Percentiles rank a stretch among this genome's conserved stretches.
These are phyloP conservation scores for Cabera pusaria DNA, from an alignment of 2,888 invertebrate genomes.

Conservation along the genomic window DNA sequence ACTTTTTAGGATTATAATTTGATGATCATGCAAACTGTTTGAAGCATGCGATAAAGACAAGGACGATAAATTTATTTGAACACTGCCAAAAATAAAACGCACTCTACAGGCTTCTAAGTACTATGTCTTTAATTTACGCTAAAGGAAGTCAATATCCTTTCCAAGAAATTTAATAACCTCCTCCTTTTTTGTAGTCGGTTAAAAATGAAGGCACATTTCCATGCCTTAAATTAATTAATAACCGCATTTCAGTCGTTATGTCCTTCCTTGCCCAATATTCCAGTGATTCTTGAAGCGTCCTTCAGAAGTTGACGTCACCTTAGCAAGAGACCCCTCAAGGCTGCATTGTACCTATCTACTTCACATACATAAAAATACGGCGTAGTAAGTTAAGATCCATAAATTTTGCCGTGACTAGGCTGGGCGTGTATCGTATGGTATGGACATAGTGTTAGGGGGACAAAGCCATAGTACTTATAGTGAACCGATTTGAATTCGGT, in stretches of 20 bases:
- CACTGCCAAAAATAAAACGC: background rate
- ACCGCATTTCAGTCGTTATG: background rate
- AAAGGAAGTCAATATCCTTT: constrained; percentile 38
- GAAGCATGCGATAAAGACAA: too few relatives aligned
- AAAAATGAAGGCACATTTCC: too few relatives aligned
- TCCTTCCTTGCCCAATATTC: constrained; percentile 2
- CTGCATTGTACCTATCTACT: constrained; percentile 21
- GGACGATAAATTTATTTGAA: too few relatives aligned
- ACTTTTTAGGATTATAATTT: too few relatives aligned
- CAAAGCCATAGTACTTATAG: too few relatives aligned
- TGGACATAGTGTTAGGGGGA: too few relatives aligned
- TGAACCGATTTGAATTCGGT: too few relatives aligned
- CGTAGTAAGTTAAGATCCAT: constrained; percentile 7
- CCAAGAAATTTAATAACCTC: constrained; percentile 19
- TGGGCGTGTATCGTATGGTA: too few relatives aligned
- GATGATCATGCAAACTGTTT: too few relatives aligned
- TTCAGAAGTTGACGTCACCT: constrained; percentile 26
- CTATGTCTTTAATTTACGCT: constrained; percentile 34
- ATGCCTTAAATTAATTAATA: constrained; percentile 5
- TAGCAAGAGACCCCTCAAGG: constrained; percentile 23
- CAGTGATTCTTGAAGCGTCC: constrained; percentile 7
- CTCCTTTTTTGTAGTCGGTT: too few relatives aligned
- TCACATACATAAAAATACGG: constrained; percentile 11
- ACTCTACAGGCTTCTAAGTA: constrained; percentile 24
- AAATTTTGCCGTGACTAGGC: too few relatives aligned